Percentiles rank a stretch among this genome's conserved stretches.
Conservation (phyloP, 2,888 invertebrate genomes). For the Pammene fasciana region DNA sequence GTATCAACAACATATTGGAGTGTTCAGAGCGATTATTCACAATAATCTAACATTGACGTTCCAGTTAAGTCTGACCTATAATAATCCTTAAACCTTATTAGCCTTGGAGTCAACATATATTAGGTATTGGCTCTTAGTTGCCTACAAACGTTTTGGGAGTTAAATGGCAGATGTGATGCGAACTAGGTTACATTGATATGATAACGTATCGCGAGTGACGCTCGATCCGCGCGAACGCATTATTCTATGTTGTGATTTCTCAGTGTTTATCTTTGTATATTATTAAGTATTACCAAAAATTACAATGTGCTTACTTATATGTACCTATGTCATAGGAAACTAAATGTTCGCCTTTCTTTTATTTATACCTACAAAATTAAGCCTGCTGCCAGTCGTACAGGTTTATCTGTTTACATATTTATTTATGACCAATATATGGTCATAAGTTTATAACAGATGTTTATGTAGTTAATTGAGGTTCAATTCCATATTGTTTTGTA, state of each 20-base stretch:
- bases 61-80: background rate
- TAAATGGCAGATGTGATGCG: constrained; percentile 66
- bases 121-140: background rate
- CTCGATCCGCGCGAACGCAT: constrained; percentile 42
- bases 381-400: too few species aligned
- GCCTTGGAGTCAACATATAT: background rate
- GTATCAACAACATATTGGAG: constrained; percentile 45
- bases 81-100: background rate
- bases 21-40: constrained; percentile 44
- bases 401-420: too few species aligned
- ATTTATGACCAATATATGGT: too few species aligned
- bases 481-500: too few species aligned
- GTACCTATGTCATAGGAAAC: too few species aligned
- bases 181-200: constrained; percentile 79
- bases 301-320: background rate
- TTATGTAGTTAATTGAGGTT: too few species aligned
- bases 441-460: too few species aligned
- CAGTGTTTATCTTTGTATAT: constrained; percentile 10
- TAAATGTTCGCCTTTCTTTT: too few species aligned
- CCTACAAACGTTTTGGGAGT: background rate
- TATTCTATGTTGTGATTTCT: constrained; percentile 34
- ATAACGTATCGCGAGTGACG: constrained; percentile 64
- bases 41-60: background rate
- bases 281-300: background rate
- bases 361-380: too few species aligned